Evolutionary conservation across 2,113 vertebrate genomes (phyloP), one percentile per base, ranked within the genome.

Genomic region (Macrotus californicus): DNA sequence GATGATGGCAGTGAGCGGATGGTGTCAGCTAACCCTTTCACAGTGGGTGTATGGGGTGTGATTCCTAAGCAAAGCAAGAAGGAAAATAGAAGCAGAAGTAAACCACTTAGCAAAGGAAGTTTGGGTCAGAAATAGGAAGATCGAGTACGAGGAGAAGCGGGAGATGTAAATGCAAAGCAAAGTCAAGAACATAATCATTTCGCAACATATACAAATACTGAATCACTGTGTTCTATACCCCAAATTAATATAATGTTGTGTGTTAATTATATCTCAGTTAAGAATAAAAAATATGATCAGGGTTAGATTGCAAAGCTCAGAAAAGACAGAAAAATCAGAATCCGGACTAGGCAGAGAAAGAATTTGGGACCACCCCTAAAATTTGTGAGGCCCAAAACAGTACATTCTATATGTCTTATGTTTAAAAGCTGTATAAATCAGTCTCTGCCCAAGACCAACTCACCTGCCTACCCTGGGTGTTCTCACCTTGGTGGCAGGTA

Each of bases 321-420:
- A 46, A n/a, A 48, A 75, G 72, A 34, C 1, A 67, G 39, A 73
- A 52, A 64, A 50, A 24, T 43, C 29, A 50, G 36, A 56, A 14
- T 54, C 4, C 31, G 18, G 31, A 26, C 3, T 18, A 15, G 15
- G 3, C 12, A 80, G 41, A 76, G 70, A 82, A 43, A 69, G 41
- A 3, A 24, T 21, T 7, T 39, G 46, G 8, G 48, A 48, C 1
- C 18, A 8, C 29, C 8, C 14, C 41, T 48, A 31, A 79, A 77
- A n/a, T 52, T 0, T n/a, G 31, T 31, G 69, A 15, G 36, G 19
- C 14, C 59, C 8, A 1, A 29, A 73, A 19, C 15, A 67, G 11
- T 3, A 50, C 0, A 39, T 56, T 19, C 39, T 9, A 3, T 14
- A 31, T 18, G 15, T 61, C 54, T 77, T 46, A 52, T 0, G 0